These are phyloP conservation scores for Strigamia maritima DNA, from an alignment of 2,888 invertebrate genomes.

Conservation along the genomic window DNA sequence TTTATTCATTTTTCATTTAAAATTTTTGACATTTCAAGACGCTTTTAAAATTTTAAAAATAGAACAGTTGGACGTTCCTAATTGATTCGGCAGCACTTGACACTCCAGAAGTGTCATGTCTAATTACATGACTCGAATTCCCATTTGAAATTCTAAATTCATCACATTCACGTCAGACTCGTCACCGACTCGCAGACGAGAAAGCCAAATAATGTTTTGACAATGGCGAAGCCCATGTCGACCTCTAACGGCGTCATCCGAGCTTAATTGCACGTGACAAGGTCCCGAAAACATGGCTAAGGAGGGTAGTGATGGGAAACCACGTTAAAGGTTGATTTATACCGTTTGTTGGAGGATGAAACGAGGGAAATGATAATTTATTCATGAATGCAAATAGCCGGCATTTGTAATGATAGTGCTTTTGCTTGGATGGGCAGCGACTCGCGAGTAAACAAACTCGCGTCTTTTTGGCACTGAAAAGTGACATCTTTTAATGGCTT, in stretches of 20 bases:
- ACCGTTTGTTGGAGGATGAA: background rate
- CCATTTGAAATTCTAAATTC: background rate
- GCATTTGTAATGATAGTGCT: slow-evolving; percentile 12
- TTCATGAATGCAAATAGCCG: slow-evolving; percentile 1
- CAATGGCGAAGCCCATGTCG: background rate
- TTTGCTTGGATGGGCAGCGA: background rate
- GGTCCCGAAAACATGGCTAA: background rate
- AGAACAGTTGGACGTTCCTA: background rate
- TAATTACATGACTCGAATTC: background rate
- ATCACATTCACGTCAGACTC: background rate
- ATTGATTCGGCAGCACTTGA: background rate
- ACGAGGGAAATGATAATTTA: background rate
- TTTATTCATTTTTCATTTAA: background rate
- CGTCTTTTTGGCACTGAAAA: background rate
- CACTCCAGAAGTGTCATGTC: background rate
- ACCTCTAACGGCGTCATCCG: background rate
- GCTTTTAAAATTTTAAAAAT: background rate
- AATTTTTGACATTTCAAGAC: background rate
- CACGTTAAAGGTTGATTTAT: background rate
- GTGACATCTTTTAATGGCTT: background rate
- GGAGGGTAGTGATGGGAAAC: background rate
- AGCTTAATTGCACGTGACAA: slow-evolving; percentile 9
- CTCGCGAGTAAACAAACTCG: background rate
- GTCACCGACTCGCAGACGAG: background rate
- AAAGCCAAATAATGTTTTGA: background rate